Evolutionary conservation across 1,140 invertebrate genomes (phyloP).

Genomic region (Akabosia matsudoensis): DNA sequence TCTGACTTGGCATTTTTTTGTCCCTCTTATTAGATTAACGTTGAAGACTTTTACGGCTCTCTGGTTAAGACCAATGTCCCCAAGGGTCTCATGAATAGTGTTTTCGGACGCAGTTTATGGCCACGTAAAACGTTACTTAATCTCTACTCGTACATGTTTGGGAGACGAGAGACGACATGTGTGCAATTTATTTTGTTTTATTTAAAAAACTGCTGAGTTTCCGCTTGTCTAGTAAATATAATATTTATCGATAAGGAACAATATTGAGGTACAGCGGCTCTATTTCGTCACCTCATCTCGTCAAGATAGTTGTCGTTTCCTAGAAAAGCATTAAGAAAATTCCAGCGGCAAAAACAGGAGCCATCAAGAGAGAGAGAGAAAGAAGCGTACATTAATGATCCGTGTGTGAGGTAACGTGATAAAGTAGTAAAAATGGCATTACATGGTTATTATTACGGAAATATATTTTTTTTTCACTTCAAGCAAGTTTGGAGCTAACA

Average conservation of each 20-base stretch:
- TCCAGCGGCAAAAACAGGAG: neutral
- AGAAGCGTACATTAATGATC: neutral
- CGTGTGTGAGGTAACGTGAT: neutral
- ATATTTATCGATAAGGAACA: neutral
- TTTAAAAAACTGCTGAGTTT: neutral
- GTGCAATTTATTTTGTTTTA: neutral
- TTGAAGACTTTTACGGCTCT: slow-evolving; percentile 12
- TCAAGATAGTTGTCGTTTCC: neutral
- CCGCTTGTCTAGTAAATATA: neutral
- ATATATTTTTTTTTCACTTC: neutral
- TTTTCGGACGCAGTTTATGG: neutral
- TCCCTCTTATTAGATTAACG: slow-evolving; percentile 3
- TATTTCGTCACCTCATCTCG: neutral
- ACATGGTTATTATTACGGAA: neutral
- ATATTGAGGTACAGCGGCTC: neutral
- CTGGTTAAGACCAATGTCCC: neutral
- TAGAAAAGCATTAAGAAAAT: no score
- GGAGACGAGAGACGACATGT: slow-evolving; percentile 9
- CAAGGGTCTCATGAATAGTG: slow-evolving; percentile 15
- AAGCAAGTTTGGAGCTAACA: neutral
- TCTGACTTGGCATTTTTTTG: neutral
- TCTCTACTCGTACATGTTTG: neutral
- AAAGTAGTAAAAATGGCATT: neutral
- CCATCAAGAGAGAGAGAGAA: neutral
- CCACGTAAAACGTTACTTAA: neutral